phyloP scores from a whole-genome alignment of 2,113 vertebrate species.

The Pungitius pungitius region DNA sequence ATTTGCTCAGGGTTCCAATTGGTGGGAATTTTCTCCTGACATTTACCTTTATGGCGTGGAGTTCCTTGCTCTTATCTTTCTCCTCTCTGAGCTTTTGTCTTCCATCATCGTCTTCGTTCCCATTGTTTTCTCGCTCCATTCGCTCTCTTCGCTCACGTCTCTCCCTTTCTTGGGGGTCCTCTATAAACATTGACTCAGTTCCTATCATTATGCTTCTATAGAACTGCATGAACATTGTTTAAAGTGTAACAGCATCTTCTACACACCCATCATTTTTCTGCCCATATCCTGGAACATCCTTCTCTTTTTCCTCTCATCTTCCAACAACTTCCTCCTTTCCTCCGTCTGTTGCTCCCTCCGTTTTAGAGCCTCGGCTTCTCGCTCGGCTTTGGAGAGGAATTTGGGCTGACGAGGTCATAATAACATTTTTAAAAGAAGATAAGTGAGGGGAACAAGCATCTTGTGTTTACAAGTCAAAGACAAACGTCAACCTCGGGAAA shows the following conservation, averaged over 20 bases:
- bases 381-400: slow-evolving; percentile 93
- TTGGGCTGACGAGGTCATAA: slow-evolving; percentile 84
- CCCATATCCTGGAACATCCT: slow-evolving; percentile 95
- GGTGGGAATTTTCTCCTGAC: too few species aligned
- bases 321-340: slow-evolving; percentile 86
- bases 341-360: slow-evolving; percentile 89
- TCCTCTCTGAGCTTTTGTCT: slow-evolving; percentile 95
- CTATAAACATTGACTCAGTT: slow-evolving; percentile 69
- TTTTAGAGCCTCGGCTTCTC: slow-evolving; percentile 92
- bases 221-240: not conserved
- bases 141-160: slow-evolving; percentile 91
- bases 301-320: slow-evolving; percentile 94
- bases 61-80: slow-evolving; percentile 97
- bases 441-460: not conserved
- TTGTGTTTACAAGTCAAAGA: not conserved
- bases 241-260: not conserved
- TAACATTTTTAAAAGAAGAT: not conserved
- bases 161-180: slow-evolving; percentile 96
- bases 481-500: not conserved
- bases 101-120: slow-evolving; percentile 93
- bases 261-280: slow-evolving; percentile 94
- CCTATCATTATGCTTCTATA: not conserved
- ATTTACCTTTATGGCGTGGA: slow-evolving; percentile 93
- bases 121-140: slow-evolving; percentile 95
- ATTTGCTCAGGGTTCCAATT: not conserved